Evolutionary conservation across 1,140 invertebrate species (phyloP), one percentile per base, ranked within the genome.

Genomic region (Antheraea mylitta): DNA sequence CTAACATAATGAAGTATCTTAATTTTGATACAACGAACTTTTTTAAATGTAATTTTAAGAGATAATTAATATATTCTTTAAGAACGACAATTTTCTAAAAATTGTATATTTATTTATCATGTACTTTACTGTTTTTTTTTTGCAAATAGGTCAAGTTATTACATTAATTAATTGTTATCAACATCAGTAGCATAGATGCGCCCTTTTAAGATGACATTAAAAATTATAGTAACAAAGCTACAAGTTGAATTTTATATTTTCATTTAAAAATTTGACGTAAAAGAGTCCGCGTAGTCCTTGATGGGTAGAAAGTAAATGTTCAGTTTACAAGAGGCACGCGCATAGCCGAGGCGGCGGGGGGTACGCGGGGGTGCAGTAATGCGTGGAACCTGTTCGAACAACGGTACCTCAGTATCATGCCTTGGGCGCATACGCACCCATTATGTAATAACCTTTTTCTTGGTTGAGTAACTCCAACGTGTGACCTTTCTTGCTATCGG

Each of bases 361-460:
- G 69, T 22, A 72, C 62, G 75, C 67, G 72, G 45, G 69, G 45
- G 74, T 37, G 71, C 42, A 65, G 69, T 45, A 76, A 77, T 79
- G 79, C 81, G 79, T 80, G 78, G 76, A 90, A 90, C 88, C 88
- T 90, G 88, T 88, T 86, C 79, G 72, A 77, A 66, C 85, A 90
- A 89, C 86, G 88, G 88, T 89, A 90, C 81, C 72, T 80, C 69
- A 66, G 72, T 67, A 71, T 71, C 75, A 67, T 75, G 85, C 86
- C 81, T 80, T 71, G 76, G 79, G 82, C 84, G 77, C 70, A 73
- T 82, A 89, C 84, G 86, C 84, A 88, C 76, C 83, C 84, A 89
- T 91, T 90, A 91, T 91, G 80, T 91, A 91, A 91, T 82, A 79
- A 78, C 79, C 80, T 85, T 87, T 85, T 89, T 89, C 83, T 86